Evolutionary conservation across 1,140 invertebrate species (phyloP), one percentile per base, ranked within the genome.

Genomic region (Zaprionus taronus): DNA sequence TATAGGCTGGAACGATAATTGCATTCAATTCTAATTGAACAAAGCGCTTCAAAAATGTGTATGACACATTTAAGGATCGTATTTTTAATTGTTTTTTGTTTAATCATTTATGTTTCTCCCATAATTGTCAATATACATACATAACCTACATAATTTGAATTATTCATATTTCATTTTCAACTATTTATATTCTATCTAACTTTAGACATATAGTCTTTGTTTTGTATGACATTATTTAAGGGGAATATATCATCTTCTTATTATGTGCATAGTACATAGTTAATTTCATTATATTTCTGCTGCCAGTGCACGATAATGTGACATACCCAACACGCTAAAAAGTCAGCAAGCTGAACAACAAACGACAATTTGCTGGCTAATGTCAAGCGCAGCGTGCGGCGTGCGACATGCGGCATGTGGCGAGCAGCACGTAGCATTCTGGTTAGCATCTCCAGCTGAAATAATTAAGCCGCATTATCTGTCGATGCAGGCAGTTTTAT

Each of bases 381-480:
- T 71, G 41, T 75, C 53, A 64, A 64, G 65, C 53, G 63, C 63
- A 58, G 12, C 47, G 60, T 72, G 63, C 53, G 51, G 31, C 44
- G 31, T 71, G 68, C 9, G 17, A 34, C 34, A 61, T 72, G 63
- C 24, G 55, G 51, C 41, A 38, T 67, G 70, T 9, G 61, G 68
- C 36, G 41, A 49, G 41, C 60, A 57, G 51, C 53, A 55, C 53
- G 70, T 31, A n/a, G 51, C 36, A 38, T 66, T 22, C 62, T 41
- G 60, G 31, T 36, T 55, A 44, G 44, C 49, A 67, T 57, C 38
- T 67, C 31, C 61, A 70, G 67, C 47, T 55, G 24, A 55, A 38
- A 63, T 47, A 56, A 72, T 65, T 72, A 58, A 36, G 9, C 28
- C 26, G 22, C 69, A 44, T 60, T 72, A 60, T 61, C 64, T 34